A percentile compares a stretch with the other conserved stretches of the same genome.
phyloP scores from a whole-genome alignment of 2,888 invertebrate species.

The Amphimallon solstitiale region DNA sequence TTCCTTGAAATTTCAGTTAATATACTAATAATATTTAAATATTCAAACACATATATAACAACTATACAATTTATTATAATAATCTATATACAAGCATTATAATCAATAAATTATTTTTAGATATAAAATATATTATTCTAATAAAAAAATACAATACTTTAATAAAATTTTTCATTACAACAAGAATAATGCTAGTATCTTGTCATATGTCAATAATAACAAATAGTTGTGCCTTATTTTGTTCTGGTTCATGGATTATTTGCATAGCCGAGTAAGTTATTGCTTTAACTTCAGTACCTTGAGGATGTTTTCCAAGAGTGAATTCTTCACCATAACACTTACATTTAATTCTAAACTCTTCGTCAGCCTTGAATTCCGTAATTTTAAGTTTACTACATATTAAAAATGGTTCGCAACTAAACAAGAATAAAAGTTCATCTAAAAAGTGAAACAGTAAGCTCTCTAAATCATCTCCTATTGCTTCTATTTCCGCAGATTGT shows the following conservation, averaged over 20 bases:
- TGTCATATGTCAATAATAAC: constrained; percentile 96
- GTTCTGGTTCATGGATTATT: constrained; percentile 77
- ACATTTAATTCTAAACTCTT: constrained; percentile 83
- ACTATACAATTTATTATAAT: no score
- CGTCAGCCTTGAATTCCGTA: constrained; percentile 80
- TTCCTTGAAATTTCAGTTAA: no score
- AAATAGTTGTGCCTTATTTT: constrained; percentile 82
- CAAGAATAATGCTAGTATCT: not conserved
- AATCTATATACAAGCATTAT: no score
- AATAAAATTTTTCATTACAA: no score
- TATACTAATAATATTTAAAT: no score
- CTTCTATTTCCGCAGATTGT: constrained; percentile 84
- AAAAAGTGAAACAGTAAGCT: constrained; percentile 91
- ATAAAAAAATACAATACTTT: no score
- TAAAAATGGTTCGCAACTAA: constrained; percentile 90
- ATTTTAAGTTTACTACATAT: constrained; percentile 90
- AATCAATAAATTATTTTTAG: no score
- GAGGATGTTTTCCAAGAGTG: constrained; percentile 91
- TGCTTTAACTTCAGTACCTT: constrained; percentile 98
- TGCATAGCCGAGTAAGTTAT: constrained; percentile 99
- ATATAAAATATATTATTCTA: no score
- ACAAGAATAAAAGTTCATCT: constrained; percentile 92
- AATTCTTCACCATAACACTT: constrained; percentile 95
- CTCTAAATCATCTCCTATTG: constrained; percentile 87
- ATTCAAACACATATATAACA: no score